Conservation (phyloP, 23 tunicate genomes). For the Ascidia mentula region DNA sequence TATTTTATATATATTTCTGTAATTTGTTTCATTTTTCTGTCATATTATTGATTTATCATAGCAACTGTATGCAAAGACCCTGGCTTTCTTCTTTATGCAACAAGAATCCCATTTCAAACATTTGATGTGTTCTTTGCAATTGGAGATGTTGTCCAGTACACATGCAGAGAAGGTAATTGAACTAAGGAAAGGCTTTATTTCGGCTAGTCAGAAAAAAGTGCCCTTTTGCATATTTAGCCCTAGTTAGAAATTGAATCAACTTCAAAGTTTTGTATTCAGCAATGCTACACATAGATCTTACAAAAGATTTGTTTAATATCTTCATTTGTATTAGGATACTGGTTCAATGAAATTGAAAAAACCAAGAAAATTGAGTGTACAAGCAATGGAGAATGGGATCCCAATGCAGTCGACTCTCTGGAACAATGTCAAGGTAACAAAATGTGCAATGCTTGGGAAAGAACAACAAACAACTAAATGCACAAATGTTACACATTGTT, state of each 20-base stretch:
- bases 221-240: no score
- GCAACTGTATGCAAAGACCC: conserved; percentile 41
- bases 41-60: neutral
- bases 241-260: no score
- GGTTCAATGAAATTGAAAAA: neutral
- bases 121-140: neutral
- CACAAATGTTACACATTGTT: no score
- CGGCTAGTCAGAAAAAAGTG: no score
- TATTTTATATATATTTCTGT: neutral
- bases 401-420: conserved; percentile 1
- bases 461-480: no score
- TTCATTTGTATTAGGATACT: no score
- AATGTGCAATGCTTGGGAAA: no score
- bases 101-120: conserved; percentile 9
- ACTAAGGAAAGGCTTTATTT: no score
- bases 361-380: conserved; percentile 1
- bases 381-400: conserved; percentile 30
- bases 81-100: conserved; percentile 19
- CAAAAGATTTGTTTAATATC: no score
- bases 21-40: neutral
- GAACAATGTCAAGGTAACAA: conserved; percentile 14
- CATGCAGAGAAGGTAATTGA: neutral
- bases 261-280: no score
- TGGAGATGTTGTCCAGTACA: neutral
- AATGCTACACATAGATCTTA: no score